Conservation (phyloP, 2,888 invertebrate species). For the Lysandra bellargus region DNA sequence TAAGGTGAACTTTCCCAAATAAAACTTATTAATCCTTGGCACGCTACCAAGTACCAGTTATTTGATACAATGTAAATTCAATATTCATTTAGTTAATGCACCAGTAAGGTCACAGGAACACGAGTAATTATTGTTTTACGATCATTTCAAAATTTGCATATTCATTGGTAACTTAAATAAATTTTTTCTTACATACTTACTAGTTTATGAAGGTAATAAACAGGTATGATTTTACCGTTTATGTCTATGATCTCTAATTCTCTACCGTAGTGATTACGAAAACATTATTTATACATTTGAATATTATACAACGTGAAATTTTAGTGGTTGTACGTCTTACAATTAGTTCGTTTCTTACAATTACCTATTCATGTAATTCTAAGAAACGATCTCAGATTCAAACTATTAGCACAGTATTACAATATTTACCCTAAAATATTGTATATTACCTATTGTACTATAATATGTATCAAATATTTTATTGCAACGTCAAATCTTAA, state of each 20-base stretch:
- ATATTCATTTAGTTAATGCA: conserved; percentile 4
- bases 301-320: background rate
- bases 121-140: background rate
- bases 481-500: no score
- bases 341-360: no score
- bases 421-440: no score
- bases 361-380: no score
- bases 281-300: background rate
- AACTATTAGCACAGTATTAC: no score
- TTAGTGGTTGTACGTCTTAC: no score
- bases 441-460: no score
- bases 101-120: background rate
- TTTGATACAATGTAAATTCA: background rate
- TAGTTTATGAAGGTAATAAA: background rate
- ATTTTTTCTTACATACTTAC: background rate
- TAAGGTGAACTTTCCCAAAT: background rate
- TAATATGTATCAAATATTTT: no score
- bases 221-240: background rate
- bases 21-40: conserved; percentile 7
- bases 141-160: background rate
- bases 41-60: background rate
- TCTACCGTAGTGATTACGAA: background rate
- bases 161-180: no score
- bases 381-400: no score
- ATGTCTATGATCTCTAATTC: background rate